Percentiles rank a stretch among this genome's conserved stretches.
phyloP scores from a whole-genome alignment of 2,797 vertebrate species.

The Accipiter badius region DNA sequence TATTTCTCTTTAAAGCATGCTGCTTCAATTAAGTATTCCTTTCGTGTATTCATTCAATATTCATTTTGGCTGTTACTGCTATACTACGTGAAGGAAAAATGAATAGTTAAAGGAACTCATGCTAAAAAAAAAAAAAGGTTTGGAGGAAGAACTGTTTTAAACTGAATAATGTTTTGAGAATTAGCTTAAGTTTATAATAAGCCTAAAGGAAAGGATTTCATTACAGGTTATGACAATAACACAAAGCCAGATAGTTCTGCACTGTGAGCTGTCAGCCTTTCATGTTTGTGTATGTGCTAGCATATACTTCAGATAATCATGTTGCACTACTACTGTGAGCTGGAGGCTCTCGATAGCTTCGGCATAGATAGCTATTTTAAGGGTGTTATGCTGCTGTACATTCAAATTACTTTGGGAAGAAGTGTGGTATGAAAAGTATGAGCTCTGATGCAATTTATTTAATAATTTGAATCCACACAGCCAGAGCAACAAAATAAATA shows the following conservation, averaged over 20 bases:
- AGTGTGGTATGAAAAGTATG: neutral
- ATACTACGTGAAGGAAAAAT: neutral
- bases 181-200: neutral
- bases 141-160: neutral
- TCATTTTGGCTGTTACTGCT: conserved; percentile 3
- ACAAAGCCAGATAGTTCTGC: neutral
- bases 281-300: neutral
- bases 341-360: neutral
- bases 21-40: conserved; percentile 43
- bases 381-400: rapidly evolving
- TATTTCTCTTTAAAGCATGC: conserved; percentile 28
- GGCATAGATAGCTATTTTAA: neutral
- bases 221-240: neutral
- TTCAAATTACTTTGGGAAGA: neutral
- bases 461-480: neutral
- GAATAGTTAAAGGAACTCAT: neutral
- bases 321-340: neutral
- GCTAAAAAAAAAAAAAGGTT: neutral
- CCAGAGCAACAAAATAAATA: neutral
- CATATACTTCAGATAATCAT: neutral
- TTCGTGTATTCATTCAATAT: conserved; percentile 22
- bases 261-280: neutral
- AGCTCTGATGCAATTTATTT: neutral
- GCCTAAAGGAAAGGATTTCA: neutral
- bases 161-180: neutral